Evolutionary conservation across 2,888 invertebrate species (phyloP), one percentile per base, ranked within the genome.

Genomic region (Meliscaeva auricollis): DNA sequence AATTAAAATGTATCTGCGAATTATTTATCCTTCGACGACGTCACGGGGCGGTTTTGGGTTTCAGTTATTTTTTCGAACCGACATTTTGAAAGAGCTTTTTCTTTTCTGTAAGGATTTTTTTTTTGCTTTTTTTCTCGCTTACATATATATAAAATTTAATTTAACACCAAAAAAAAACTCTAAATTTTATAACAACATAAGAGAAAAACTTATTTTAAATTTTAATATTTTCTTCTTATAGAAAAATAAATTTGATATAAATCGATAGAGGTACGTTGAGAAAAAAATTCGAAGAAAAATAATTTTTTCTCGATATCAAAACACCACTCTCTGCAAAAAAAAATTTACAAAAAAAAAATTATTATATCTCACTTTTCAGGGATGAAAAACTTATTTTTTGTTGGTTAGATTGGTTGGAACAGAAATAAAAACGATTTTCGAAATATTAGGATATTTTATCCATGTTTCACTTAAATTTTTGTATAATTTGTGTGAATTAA

Each of bases 21-120:
- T 46, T 46, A 72, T 66, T 38, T 84, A 84, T 75, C 80, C 80
- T 84, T 66, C 70, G 66, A 79, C 80, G 66, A 79, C 80, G 66
- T 66, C 79, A 75, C 79, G 79, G 48, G 35, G 48, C 54, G 66
- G 75, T 30, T 56, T 48, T 54, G 30, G 68, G 60, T 73, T 81
- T 85, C 77, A 85, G 76, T 81, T 85, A 85, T 81, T 77, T 81
- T 64, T 62, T 85, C 73, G 85, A 56, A 81, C 81, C 85, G 85
- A 85, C 85, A 85, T 85, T 77, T 85, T 85, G 41, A 58, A 13
- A 38, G 44, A 84, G 80, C 81, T 77, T 84, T 84, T 48, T 38
- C 3, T 41, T 66, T 32, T 30, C 68, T 50, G 50, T 68, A 68
- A 50, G 50, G 35, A 7, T 52, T 46, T 69, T 22, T 11, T 68